Base-by-base conservation (phyloP, 2,888 invertebrate species). In the Caprella mutica region DNA sequence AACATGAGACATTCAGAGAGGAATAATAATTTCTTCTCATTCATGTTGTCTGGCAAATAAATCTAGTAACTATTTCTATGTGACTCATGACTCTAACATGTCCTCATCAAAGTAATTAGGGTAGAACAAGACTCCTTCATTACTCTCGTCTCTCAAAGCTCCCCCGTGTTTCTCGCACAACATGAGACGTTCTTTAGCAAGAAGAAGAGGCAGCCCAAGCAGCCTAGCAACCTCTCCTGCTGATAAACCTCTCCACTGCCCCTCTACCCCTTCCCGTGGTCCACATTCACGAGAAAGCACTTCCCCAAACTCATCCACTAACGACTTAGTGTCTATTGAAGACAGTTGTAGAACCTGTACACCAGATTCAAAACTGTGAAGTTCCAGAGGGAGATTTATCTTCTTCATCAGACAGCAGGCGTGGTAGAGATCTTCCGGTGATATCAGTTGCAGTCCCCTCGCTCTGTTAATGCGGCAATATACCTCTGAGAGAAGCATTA, bases 391-490 rank as follows among this genome's bases (percentile, higher is more conserved):
- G 53, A 86, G 80, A 67, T 73, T 77, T 59, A 83, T 73, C 5
- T 77, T 75, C 27, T 79, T 79, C 69, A 88, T 74, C 65, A 77
- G 81, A 73, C 80, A 80, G 76, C 94, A 96, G 19, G 94, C 94
- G 74, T 89, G 85, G 42, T 96, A 74, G 66, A 97, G 78, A 78
- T 99, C 98, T 73, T 97, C 97, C 0, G 97, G 96, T 0, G 98
- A 98, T 53, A 98, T 75, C 0, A 98, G 77, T 75, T 97, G 93
- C 66, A 97, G 77, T 3, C 97, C 97, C 70, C 98, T 80, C 0
- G 97, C 96, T 72, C 98, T 80, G 74, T 98, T 98, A 1, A 97
- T 85, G 67, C 97, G 80, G 74, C 97, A 97, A 77, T 91, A 98
- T 1, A 87, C 94, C 76, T 99, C 98, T 3, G 94, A 86, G 56